Percentiles rank a stretch among this genome's conserved stretches.
Conservation (phyloP, 2,113 vertebrate species). For the Glaucidium brasilianum region DNA sequence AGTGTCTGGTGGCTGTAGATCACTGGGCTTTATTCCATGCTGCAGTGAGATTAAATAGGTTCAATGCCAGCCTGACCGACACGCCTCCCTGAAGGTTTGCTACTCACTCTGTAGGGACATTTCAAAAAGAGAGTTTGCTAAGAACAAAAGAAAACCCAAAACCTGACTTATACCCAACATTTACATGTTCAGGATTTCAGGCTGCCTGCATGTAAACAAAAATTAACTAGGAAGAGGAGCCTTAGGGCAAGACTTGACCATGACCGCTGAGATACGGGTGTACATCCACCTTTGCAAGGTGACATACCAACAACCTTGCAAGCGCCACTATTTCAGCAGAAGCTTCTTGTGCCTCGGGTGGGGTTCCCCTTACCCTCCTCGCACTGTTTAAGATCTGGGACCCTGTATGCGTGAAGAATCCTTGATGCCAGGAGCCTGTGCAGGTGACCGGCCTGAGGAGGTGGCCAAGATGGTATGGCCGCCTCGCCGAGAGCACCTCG, state of each 20-base stretch:
- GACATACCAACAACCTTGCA: background rate
- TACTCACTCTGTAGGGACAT: accelerated
- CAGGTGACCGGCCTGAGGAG: accelerated
- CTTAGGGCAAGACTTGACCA: background rate
- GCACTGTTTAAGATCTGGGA: accelerated
- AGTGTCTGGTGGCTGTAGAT: accelerated
- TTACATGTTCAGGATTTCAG: background rate
- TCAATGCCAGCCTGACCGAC: background rate
- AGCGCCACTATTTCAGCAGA: accelerated
- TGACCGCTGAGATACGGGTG: accelerated
- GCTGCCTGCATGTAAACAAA: background rate
- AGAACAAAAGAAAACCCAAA: background rate
- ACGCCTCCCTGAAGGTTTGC: background rate
- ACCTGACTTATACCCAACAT: background rate
- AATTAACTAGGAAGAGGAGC: accelerated
- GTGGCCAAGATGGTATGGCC: accelerated
- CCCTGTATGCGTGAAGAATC: accelerated
- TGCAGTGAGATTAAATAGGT: background rate
- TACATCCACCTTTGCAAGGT: background rate
- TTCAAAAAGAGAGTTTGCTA: background rate
- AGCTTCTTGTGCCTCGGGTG: background rate
- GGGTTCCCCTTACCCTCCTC: background rate
- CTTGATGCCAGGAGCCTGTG: background rate
- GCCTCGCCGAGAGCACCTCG: background rate
- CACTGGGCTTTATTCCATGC: background rate